Conservation (phyloP, 2,113 vertebrate species). For the Arothron firmamentum region DNA sequence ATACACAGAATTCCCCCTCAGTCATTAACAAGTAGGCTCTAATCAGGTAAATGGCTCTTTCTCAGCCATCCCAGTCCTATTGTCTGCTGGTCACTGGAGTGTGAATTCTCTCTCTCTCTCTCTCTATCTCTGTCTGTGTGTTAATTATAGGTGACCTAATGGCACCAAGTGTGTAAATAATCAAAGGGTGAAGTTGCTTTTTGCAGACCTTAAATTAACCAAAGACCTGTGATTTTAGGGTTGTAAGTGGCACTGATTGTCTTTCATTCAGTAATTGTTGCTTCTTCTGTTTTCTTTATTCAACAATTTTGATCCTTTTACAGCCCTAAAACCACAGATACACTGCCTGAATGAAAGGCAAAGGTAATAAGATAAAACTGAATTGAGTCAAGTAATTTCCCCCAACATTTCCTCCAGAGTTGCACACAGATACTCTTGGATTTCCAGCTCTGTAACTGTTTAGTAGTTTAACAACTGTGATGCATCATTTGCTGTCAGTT, state of each 20-base stretch:
- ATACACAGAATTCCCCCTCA: slow-evolving; percentile 10
- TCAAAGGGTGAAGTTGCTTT: slow-evolving; percentile 6
- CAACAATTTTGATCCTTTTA: slow-evolving; percentile 9
- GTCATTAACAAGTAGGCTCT: slow-evolving; percentile 3
- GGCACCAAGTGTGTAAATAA: slow-evolving; percentile 48
- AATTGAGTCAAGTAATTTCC: not conserved
- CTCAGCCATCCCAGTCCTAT: not conserved
- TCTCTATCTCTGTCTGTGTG: not conserved
- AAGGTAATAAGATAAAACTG: not conserved
- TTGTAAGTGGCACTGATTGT: slow-evolving; percentile 28
- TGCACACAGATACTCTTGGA: not conserved
- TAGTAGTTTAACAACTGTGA: slow-evolving; percentile 3
- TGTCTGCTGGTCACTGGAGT: slow-evolving; percentile 20
- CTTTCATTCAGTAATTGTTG: slow-evolving; percentile 28
- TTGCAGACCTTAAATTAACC: slow-evolving; percentile 26
- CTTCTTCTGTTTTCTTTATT: slow-evolving; percentile 7
- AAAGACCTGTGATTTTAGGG: slow-evolving; percentile 18
- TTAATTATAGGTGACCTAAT: slow-evolving; percentile 38
- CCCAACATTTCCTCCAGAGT: not conserved
- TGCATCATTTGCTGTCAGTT: not conserved
- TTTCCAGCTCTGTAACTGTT: not conserved
- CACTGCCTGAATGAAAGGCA: too few relatives aligned
- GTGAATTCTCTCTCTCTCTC: slow-evolving; percentile 23
- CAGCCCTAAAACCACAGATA: not conserved
- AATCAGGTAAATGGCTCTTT: slow-evolving; percentile 9